Evolutionary conservation across 2,113 vertebrate species (phyloP).

Genomic region (Dryoscopus gambensis): DNA sequence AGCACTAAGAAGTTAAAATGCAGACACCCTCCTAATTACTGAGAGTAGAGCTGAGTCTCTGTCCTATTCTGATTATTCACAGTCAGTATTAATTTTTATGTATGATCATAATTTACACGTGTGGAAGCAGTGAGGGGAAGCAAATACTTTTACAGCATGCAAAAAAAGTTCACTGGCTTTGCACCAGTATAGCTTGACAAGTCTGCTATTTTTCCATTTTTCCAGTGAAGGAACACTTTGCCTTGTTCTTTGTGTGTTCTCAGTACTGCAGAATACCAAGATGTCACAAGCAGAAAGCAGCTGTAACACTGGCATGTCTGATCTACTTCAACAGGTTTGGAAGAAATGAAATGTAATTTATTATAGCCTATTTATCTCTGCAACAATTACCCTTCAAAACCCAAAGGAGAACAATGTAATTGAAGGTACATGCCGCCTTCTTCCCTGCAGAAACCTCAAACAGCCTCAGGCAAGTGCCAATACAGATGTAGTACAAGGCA

Average conservation of each 20-base stretch:
- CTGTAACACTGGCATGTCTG: conserved; percentile 21
- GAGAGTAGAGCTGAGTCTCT: not conserved
- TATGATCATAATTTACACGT: not conserved
- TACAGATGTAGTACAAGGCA: conserved; percentile 89
- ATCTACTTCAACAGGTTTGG: conserved; percentile 54
- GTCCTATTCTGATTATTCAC: not conserved
- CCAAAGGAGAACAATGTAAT: conserved; percentile 69
- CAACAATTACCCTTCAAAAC: conserved; percentile 75
- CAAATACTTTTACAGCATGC: not conserved
- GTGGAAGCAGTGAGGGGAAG: not conserved
- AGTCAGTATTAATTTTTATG: not conserved
- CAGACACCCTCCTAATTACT: not conserved
- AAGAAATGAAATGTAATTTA: conserved; percentile 55
- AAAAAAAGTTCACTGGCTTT: not conserved
- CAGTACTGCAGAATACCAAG: conserved; percentile 4
- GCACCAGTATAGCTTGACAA: not conserved
- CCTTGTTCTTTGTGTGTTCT: not conserved
- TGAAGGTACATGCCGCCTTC: conserved; percentile 62
- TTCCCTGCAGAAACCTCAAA: conserved; percentile 70
- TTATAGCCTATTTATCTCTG: conserved; percentile 69
- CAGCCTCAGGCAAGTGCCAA: conserved; percentile 85
- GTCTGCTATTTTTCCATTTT: not conserved
- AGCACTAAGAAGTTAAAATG: not conserved
- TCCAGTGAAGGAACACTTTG: not conserved
- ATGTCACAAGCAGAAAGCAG: conserved; percentile 42